Base-by-base conservation (phyloP, 2,113 vertebrate genomes). In the Etia nguti region DNA sequence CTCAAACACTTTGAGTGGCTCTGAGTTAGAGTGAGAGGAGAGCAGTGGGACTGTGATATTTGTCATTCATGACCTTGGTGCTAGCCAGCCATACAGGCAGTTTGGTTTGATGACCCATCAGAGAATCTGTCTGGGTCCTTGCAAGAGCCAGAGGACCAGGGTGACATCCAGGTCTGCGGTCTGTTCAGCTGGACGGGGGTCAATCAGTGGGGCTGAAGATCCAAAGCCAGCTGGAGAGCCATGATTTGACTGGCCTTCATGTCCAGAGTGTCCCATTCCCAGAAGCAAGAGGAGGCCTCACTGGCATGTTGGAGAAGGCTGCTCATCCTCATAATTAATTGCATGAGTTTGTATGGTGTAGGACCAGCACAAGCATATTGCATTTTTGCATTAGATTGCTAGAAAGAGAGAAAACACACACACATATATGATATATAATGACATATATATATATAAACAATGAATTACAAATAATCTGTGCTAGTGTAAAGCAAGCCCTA, bases 21-120 rank as follows among this genome's bases (percentile, higher is more conserved):
- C 43, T 5, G 59, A 86, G 48, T 52, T 65, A 82, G 80, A 90
- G 20, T 22, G 41, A 80, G 81, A 86, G 80, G 68, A 86, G 80
- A 86, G 86, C 56, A 54, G 73, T 31, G 86, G 89, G 80, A 85
- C 83, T 24, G 50, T 79, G 81, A 88, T 85, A 83, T 93, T 90
- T 92, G 91, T 87, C 92, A 90, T 90, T 92, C 82, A 93, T 92
- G 93, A 93, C 91, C 87, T 92, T 80, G 59, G 83, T 79, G 81
- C 86, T 81, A 41, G 89, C 86, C 90, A 89, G 86, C 70, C 91
- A 81, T 81, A 65, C 79, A 84, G 87, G 48, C 87, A 83, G 77
- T 93, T 93, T 92, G 93, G 93, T 96, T 95, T 95, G 95, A 95
- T 95, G 93, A 94, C 92, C 93, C 94, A 89, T 95, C 94, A 94